phyloP scores from a whole-genome alignment of 2,888 invertebrate species.

The Leucophenga maculata region DNA sequence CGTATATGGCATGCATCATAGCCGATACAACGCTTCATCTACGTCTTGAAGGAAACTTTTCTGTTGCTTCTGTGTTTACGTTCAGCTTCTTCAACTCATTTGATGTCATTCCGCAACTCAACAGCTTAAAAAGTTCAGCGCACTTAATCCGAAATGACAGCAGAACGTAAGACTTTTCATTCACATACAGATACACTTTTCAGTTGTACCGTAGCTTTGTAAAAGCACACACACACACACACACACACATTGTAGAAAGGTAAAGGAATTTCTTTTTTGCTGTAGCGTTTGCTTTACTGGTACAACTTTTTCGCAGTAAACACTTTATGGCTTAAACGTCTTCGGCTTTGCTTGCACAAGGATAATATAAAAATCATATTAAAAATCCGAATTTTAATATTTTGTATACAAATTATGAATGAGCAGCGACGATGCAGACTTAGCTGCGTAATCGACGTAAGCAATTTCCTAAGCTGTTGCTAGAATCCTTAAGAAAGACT shows the following conservation, averaged over 20 bases:
- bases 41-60: not conserved
- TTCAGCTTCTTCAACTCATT: not conserved
- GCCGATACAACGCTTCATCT: not conserved
- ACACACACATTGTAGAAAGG: not conserved
- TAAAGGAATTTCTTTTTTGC: not conserved
- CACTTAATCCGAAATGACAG: slow-evolving; percentile 59
- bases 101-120: not conserved
- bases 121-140: slow-evolving; percentile 35
- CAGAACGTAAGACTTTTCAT: slow-evolving; percentile 45
- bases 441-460: no score
- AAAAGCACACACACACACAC: no score
- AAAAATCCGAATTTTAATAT: not conserved
- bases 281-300: not conserved
- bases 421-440: no score
- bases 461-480: no score
- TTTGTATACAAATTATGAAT: not conserved
- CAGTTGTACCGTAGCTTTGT: not conserved
- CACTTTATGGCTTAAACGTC: no score
- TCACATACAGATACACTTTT: not conserved
- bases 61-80: not conserved
- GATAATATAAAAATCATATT: no score
- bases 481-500: no score
- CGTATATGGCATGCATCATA: slow-evolving; percentile 2
- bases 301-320: not conserved
- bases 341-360: no score